A percentile compares a stretch with the other conserved stretches of the same genome.
These are phyloP conservation scores for Cheilosia grossa DNA, from an alignment of 2,888 invertebrate genomes.

Conservation along the genomic window DNA sequence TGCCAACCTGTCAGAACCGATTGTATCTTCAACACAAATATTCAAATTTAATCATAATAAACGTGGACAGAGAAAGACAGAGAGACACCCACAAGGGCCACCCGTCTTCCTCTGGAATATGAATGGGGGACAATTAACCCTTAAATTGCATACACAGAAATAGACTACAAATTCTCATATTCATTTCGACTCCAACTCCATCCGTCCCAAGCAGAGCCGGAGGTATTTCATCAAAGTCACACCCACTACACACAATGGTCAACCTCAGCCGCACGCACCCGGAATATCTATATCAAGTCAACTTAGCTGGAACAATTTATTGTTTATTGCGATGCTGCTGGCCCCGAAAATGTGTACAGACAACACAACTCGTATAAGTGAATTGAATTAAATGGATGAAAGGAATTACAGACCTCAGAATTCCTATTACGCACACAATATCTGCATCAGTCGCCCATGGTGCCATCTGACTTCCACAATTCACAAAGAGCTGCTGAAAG, in stretches of 20 bases:
- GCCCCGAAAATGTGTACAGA: constrained; percentile 21
- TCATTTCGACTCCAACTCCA: constrained; percentile 33
- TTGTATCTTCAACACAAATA: constrained; percentile 8
- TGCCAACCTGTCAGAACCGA: background rate
- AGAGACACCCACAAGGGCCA: background rate
- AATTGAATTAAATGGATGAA: constrained; percentile 66
- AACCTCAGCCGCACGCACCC: background rate
- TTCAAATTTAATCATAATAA: constrained; percentile 40
- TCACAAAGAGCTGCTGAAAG: constrained; percentile 12
- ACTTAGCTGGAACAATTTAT: constrained; percentile 66
- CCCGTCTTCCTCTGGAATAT: background rate
- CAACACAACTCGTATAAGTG: constrained; percentile 51
- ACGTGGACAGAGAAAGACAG: background rate
- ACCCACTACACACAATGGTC: constrained; percentile 46
- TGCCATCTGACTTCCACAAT: constrained; percentile 18
- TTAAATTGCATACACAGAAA: background rate
- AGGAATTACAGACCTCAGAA: constrained; percentile 22
- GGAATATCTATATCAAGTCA: constrained; percentile 20
- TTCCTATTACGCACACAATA: constrained; percentile 2
- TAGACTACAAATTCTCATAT: background rate
- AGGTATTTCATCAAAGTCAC: constrained; percentile 62
- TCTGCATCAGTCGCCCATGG: background rate
- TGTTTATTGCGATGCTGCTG: constrained; percentile 40
- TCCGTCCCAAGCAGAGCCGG: constrained; percentile 17
- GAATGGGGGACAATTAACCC: constrained; percentile 39